phyloP scores from a whole-genome alignment of 2,113 vertebrate genomes.

The Sceloporus tristichus region DNA sequence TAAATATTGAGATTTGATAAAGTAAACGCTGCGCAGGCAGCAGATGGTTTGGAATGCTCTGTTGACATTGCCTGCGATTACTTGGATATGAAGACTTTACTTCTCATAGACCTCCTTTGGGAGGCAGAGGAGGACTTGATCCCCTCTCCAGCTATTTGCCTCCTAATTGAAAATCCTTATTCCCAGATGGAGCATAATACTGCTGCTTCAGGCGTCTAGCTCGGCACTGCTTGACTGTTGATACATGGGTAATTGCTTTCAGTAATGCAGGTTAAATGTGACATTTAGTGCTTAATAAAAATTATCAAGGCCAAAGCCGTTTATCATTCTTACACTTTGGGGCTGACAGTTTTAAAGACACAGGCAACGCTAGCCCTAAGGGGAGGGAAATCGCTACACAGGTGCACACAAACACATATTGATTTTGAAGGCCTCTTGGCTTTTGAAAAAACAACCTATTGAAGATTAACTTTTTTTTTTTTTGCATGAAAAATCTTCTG shows the following conservation, averaged over 20 bases:
- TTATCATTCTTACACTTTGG: constrained; percentile 87
- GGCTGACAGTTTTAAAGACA: constrained; percentile 82
- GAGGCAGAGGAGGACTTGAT: constrained; percentile 78
- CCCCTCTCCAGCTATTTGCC: constrained; percentile 87
- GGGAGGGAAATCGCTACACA: background rate
- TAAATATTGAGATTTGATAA: constrained; percentile 97
- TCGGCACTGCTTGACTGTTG: constrained; percentile 84
- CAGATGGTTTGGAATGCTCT: constrained; percentile 91
- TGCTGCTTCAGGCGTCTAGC: constrained; percentile 77
- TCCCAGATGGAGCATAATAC: constrained; percentile 86
- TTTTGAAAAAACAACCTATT: constrained; percentile 40
- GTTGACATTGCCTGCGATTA: constrained; percentile 83
- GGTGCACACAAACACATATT: background rate
- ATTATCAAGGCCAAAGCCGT: constrained; percentile 90
- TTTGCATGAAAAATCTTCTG: constrained; percentile 14
- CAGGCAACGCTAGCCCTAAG: constrained; percentile 18
- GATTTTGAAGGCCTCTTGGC: constrained; percentile 58
- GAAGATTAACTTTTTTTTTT: constrained; percentile 56
- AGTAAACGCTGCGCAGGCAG: constrained; percentile 87
- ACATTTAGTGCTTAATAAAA: constrained; percentile 93
- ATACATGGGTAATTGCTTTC: constrained; percentile 93
- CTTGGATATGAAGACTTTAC: constrained; percentile 84
- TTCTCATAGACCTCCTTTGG: constrained; percentile 80
- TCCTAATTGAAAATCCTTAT: constrained; percentile 94
- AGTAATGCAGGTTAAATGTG: constrained; percentile 95